Conservation (phyloP, 2,888 invertebrate genomes). For the Galerucella calmariensis region DNA sequence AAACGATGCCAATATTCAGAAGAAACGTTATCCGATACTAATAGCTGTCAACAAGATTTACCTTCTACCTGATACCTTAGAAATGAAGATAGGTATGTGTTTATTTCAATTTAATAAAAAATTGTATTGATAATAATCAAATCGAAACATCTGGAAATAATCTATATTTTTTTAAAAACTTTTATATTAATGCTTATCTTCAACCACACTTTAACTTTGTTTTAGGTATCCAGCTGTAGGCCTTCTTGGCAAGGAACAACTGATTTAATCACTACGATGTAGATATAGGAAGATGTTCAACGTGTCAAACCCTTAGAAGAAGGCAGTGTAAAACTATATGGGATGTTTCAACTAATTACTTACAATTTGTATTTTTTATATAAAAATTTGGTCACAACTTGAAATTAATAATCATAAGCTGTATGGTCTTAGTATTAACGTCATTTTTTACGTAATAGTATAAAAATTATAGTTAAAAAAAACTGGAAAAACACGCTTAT, state of each 20-base stretch:
- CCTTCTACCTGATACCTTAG: slow-evolving; percentile 56
- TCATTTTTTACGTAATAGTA: not conserved
- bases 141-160: too few species aligned
- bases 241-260: not conserved
- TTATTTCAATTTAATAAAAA: not conserved
- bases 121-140: too few species aligned
- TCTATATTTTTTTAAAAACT: too few species aligned
- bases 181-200: too few species aligned
- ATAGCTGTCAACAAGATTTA: slow-evolving; percentile 60
- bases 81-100: not conserved
- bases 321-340: not conserved
- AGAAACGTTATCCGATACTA: slow-evolving; percentile 54
- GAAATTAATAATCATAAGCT: not conserved
- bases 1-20: slow-evolving; percentile 48
- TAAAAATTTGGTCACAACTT: not conserved
- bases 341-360: not conserved
- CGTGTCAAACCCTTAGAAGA: not conserved
- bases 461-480: too few species aligned
- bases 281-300: not conserved
- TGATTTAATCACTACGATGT: not conserved
- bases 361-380: not conserved
- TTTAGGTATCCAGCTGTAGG: not conserved
- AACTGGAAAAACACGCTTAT: too few species aligned
- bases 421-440: not conserved
- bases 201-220: not conserved